These are phyloP conservation scores for Naja naja DNA, from an alignment of 2,113 vertebrate genomes.

Conservation along the genomic window DNA sequence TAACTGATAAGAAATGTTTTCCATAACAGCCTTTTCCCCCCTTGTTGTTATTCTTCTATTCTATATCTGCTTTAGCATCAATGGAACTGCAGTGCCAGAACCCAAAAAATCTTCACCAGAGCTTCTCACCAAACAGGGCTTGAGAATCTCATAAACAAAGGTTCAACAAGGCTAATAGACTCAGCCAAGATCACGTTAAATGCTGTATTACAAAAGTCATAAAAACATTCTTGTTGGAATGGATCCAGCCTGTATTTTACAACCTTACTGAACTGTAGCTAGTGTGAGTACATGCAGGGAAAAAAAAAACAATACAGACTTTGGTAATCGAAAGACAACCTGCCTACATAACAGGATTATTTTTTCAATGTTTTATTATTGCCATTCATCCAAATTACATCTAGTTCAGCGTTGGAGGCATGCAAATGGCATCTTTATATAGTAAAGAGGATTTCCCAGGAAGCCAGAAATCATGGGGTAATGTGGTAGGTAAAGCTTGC, in stretches of 20 bases:
- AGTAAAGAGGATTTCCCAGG: conserved; percentile 11
- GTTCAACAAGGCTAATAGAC: conserved; percentile 21
- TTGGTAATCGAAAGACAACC: not conserved
- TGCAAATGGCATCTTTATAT: not conserved
- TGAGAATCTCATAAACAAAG: conserved; percentile 11
- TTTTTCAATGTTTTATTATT: not conserved
- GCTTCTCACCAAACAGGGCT: conserved; percentile 1
- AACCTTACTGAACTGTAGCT: conserved; percentile 10
- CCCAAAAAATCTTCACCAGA: not conserved
- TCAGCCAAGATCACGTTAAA: conserved; percentile 12
- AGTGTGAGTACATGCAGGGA: not conserved
- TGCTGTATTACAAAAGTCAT: conserved; percentile 10
- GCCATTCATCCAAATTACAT: conserved; percentile 23
- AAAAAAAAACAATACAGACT: not conserved
- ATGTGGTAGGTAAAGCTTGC: conserved; percentile 63
- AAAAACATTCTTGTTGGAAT: conserved; percentile 11
- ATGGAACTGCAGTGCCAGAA: conserved; percentile 1
- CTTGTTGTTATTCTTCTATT: conserved; percentile 40
- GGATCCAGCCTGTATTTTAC: conserved; percentile 36
- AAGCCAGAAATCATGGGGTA: conserved; percentile 54
- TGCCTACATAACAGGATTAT: not conserved
- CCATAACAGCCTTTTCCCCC: conserved; percentile 57
- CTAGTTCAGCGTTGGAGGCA: not conserved
- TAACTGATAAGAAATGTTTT: conserved; percentile 33
- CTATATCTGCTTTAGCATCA: conserved; percentile 47